Percentiles rank a stretch among this genome's conserved stretches.
Conservation (phyloP, 2,113 vertebrate genomes). For the Leptobrachium ailaonicum region DNA sequence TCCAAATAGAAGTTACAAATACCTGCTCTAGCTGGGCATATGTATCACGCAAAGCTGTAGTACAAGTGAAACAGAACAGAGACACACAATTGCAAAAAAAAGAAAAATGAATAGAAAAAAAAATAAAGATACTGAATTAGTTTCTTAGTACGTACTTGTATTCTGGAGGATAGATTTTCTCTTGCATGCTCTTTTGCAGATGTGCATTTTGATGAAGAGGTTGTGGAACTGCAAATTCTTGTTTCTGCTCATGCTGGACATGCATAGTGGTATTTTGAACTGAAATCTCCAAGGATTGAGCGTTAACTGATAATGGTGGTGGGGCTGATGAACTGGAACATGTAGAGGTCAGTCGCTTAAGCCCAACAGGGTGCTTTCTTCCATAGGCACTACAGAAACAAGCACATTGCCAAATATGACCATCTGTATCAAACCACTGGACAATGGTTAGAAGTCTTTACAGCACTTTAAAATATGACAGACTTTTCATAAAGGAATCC, state of each 20-base stretch:
- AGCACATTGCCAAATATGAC: too few species aligned
- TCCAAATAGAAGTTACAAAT: not conserved
- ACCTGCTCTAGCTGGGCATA: not conserved
- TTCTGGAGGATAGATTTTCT: slow-evolving; percentile 79
- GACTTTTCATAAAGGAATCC: too few species aligned
- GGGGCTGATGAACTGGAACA: slow-evolving; percentile 78
- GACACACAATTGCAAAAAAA: not conserved
- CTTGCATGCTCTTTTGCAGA: slow-evolving; percentile 82
- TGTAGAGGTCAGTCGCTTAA: slow-evolving; percentile 93
- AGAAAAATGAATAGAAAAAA: not conserved
- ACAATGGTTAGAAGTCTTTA: too few species aligned
- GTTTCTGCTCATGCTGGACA: slow-evolving; percentile 64
- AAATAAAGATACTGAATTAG: too few species aligned
- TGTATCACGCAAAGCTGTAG: not conserved
- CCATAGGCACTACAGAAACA: slow-evolving; percentile 86
- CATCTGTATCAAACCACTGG: too few species aligned
- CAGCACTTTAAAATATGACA: too few species aligned
- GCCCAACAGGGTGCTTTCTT: slow-evolving; percentile 84
- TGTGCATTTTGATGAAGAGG: slow-evolving; percentile 72
- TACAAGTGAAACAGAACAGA: not conserved
- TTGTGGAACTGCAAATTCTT: slow-evolving; percentile 82
- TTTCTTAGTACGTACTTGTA: slow-evolving; percentile 76
- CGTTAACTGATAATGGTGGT: slow-evolving; percentile 32
- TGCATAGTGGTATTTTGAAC: slow-evolving; percentile 55
- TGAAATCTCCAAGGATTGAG: not conserved